These are phyloP conservation scores for Adrianichthys oophorus DNA, from an alignment of 2,797 vertebrate species.

Conservation along the genomic window DNA sequence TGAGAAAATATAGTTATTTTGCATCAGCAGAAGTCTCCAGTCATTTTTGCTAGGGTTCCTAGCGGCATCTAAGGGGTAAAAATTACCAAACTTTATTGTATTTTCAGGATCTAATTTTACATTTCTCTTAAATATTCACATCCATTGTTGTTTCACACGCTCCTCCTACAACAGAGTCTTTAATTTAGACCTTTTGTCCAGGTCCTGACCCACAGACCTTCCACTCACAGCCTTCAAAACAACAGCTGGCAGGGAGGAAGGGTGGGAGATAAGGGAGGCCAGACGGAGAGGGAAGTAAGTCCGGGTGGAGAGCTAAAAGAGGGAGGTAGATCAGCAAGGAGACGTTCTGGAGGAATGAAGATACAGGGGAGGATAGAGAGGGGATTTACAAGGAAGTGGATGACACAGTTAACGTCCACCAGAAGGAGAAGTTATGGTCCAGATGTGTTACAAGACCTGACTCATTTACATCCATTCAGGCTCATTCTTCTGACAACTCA, in stretches of 20 bases:
- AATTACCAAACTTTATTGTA: too few relatives aligned
- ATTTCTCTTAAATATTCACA: too few relatives aligned
- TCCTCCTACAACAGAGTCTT: slow-evolving; percentile 12
- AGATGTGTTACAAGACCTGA: not conserved
- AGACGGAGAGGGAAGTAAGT: slow-evolving; percentile 29
- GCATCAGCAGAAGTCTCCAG: too few relatives aligned
- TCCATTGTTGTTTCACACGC: too few relatives aligned
- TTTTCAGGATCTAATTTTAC: too few relatives aligned
- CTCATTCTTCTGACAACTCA: too few relatives aligned
- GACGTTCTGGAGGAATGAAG: slow-evolving; percentile 2
- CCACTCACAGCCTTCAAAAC: slow-evolving; percentile 65
- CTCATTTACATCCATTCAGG: not conserved
- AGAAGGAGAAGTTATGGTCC: not conserved
- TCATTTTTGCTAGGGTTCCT: too few relatives aligned
- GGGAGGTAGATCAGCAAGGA: slow-evolving; percentile 16
- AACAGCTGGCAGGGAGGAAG: slow-evolving; percentile 72
- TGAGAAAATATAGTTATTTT: too few relatives aligned
- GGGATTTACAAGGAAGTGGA: slow-evolving; percentile 4
- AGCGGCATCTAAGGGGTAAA: too few relatives aligned
- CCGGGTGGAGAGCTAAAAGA: slow-evolving; percentile 19
- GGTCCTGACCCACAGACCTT: slow-evolving; percentile 68
- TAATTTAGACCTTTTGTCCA: slow-evolving; percentile 20
- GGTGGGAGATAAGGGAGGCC: slow-evolving; percentile 41
- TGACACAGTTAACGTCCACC: slow-evolving; percentile 8
- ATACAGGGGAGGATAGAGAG: slow-evolving; percentile 1